Evolutionary conservation across 2,888 invertebrate species (phyloP).

Genomic region (Phengaris alcon): DNA sequence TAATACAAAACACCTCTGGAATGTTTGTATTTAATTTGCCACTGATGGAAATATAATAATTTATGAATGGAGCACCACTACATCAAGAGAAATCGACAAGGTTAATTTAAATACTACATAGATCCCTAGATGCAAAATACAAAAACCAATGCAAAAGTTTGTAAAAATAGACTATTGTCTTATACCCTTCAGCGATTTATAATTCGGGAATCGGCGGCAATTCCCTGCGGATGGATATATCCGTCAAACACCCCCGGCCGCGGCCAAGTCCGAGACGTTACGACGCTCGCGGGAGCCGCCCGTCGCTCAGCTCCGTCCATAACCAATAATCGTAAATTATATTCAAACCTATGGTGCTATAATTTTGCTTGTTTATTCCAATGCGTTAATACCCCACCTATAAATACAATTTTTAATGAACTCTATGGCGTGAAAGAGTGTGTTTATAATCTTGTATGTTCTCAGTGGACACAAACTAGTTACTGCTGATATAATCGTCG

Average conservation of each 20-base stretch:
- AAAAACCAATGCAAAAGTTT: slow-evolving; percentile 20
- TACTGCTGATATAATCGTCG: not conserved
- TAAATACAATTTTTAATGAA: slow-evolving; percentile 15
- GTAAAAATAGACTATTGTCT: slow-evolving; percentile 33
- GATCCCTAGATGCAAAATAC: not conserved
- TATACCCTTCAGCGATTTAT: slow-evolving; percentile 47
- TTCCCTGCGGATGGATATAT: slow-evolving; percentile 75
- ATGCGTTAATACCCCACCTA: slow-evolving; percentile 14
- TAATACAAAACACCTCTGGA: too few relatives aligned
- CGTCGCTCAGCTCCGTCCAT: slow-evolving; percentile 73
- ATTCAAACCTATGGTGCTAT: slow-evolving; percentile 24
- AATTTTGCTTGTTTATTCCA: slow-evolving; percentile 13
- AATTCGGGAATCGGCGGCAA: slow-evolving; percentile 62
- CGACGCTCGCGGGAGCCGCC: slow-evolving; percentile 71
- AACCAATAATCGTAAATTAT: slow-evolving; percentile 79
- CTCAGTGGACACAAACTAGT: slow-evolving; percentile 10
- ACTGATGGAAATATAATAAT: not conserved
- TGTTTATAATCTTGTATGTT: slow-evolving; percentile 14
- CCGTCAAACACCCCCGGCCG: slow-evolving; percentile 62
- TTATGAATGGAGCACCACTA: not conserved
- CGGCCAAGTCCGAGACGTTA: slow-evolving; percentile 67
- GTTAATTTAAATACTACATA: not conserved
- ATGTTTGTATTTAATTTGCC: too few relatives aligned
- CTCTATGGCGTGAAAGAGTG: not conserved
- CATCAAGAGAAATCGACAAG: not conserved